Conservation (phyloP, 2,888 invertebrate species). For the Nezara viridula region DNA sequence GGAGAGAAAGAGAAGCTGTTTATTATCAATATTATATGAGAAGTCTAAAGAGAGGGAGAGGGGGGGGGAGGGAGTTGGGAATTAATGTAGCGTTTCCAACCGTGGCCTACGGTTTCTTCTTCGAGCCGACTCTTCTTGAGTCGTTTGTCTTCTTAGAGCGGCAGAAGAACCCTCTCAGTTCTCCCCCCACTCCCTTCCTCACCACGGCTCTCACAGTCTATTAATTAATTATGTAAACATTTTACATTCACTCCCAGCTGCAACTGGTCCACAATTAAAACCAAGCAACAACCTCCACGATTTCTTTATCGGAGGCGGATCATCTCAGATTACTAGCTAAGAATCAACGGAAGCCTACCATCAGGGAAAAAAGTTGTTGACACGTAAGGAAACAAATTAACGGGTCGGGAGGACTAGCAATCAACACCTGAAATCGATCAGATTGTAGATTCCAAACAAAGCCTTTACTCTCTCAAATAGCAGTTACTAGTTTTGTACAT, state of each 20-base stretch:
- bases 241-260: neutral
- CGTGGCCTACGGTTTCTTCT: constrained; percentile 21
- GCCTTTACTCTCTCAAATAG: too few relatives aligned
- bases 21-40: neutral
- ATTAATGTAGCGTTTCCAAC: constrained; percentile 44
- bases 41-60: constrained; percentile 2
- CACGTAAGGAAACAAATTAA: neutral
- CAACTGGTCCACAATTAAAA: constrained; percentile 1
- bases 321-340: neutral
- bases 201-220: neutral
- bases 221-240: constrained; percentile 51
- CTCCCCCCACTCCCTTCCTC: neutral
- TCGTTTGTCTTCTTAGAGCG: constrained; percentile 37
- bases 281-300: neutral
- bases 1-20: neutral
- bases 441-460: too few relatives aligned
- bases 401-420: neutral
- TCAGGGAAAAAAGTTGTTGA: neutral
- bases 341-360: neutral
- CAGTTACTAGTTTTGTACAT: too few relatives aligned
- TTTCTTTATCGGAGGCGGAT: neutral
- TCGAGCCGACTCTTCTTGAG: constrained; percentile 2
- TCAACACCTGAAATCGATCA: neutral
- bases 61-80: neutral
- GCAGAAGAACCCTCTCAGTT: constrained; percentile 13